phyloP scores from a whole-genome alignment of 2,888 invertebrate species.

The Tanytarsus gracilentus region DNA sequence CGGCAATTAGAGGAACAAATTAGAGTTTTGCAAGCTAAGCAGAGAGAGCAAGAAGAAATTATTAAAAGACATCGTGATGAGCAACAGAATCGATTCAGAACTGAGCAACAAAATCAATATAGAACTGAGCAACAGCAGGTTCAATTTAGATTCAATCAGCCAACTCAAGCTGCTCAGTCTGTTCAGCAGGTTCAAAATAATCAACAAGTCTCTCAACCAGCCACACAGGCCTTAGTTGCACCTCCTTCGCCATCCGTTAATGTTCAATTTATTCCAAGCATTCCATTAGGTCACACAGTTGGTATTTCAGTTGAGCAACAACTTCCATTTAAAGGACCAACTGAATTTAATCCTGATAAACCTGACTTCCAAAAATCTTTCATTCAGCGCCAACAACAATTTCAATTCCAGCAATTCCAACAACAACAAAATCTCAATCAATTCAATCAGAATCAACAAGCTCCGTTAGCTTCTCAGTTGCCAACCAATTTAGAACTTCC shows the following conservation, averaged over 20 bases:
- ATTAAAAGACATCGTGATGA: constrained; percentile 52
- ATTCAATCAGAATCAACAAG: constrained; percentile 30
- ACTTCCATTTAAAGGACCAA: constrained; percentile 50
- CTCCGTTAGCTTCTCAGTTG: constrained; percentile 31
- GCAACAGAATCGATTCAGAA: constrained; percentile 39
- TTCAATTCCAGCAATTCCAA: constrained; percentile 47
- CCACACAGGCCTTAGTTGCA: constrained; percentile 35
- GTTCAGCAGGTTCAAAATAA: constrained; percentile 39
- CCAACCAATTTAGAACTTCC: constrained; percentile 36
- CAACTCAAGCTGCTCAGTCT: too few relatives aligned
- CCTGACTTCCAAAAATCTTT: constrained; percentile 37
- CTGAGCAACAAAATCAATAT: constrained; percentile 31
- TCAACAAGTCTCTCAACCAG: constrained; percentile 33
- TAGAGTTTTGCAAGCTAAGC: constrained; percentile 54
- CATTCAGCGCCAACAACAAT: constrained; percentile 44
- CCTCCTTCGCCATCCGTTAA: constrained; percentile 32
- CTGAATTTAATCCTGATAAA: constrained; percentile 38
- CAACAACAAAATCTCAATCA: constrained; percentile 29
- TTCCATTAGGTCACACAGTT: constrained; percentile 35
- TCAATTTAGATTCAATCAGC: constrained; percentile 38
- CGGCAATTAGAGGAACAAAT: constrained; percentile 61
- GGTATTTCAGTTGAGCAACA: constrained; percentile 46
- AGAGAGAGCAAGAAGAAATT: constrained; percentile 60
- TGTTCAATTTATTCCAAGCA: constrained; percentile 42
- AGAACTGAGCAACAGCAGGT: constrained; percentile 32